Evolutionary conservation across 2,888 invertebrate genomes (phyloP), one percentile per base, ranked within the genome.

Genomic region (Crematogaster levior): DNA sequence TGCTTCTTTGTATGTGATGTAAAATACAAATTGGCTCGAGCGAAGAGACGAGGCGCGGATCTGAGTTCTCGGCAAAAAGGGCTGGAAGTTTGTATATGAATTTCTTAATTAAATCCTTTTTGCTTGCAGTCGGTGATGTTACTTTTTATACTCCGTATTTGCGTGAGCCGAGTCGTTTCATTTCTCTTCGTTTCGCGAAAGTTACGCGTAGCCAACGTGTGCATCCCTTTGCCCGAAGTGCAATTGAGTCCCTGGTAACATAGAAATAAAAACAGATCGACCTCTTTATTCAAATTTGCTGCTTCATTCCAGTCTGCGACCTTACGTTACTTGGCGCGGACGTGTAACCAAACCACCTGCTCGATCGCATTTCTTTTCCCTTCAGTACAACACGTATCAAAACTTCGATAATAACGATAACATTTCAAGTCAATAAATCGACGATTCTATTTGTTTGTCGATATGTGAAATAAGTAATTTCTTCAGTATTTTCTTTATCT

Each of bases 51-150:
- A 74, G 27, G 34, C 34, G 34, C 21, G 12, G 56, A 48, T 74
- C 24, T 40, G 18, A 79, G 34, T 70, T 79, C 30, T 34, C 43
- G 18, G 34, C 12, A 68, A 56, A 56, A 70, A 43, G 56, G 43
- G 43, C 34, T 24, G 18, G 1, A 24, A 79, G 56, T 79, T 79
- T 58, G 77, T 70, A 43, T 56, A 70, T 21, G 10, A 79, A 79
- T 79, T 79, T 58, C 72, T 79, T 70, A 79, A 79, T 79, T 79
- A 70, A 79, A 70, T 56, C 18, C 40, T 56, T 70, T 43, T 34
- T 56, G 34, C 27, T 77, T 7, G 30, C 7, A 66, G 15, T 15
- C n/a, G 24, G 24, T 43, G 30, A 70, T n/a, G 34, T 58, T 77
- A 53, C 37, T 51, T 70, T 77, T 79, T 46, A 68, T 21, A 70